Conservation (phyloP, 1,140 invertebrate genomes). For the Anoplophora glabripennis region DNA sequence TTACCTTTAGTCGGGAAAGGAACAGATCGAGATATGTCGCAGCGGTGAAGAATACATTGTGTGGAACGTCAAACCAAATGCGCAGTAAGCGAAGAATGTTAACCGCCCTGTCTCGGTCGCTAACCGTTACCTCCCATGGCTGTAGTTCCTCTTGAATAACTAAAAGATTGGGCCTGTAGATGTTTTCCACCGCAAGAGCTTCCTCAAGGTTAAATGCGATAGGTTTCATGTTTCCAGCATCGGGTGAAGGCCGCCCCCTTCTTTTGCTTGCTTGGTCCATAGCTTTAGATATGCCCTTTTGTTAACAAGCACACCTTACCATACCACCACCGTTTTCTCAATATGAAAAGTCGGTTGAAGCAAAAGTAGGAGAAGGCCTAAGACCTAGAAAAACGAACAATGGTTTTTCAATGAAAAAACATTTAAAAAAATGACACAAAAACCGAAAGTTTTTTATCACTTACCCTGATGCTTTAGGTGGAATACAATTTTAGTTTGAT, state of each 20-base stretch:
- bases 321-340: slow-evolving; percentile 30
- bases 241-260: slow-evolving; percentile 36
- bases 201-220: slow-evolving; percentile 33
- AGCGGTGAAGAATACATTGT: slow-evolving; percentile 28
- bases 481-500: no score
- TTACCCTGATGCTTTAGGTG: no score
- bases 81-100: slow-evolving; percentile 28
- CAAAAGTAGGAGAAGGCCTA: slow-evolving; percentile 41
- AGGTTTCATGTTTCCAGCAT: slow-evolving; percentile 32
- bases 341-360: slow-evolving; percentile 28
- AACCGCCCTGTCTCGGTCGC: slow-evolving; percentile 27
- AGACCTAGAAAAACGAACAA: slow-evolving; percentile 24
- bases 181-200: slow-evolving; percentile 26
- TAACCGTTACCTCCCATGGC: slow-evolving; percentile 31
- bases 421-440: not conserved
- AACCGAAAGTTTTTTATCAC: no score
- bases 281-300: slow-evolving; percentile 13
- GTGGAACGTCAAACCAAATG: slow-evolving; percentile 35
- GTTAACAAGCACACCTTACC: slow-evolving; percentile 21
- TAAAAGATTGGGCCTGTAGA: slow-evolving; percentile 28
- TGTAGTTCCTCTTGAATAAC: slow-evolving; percentile 27
- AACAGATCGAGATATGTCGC: slow-evolving; percentile 33
- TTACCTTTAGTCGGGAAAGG: slow-evolving; percentile 33
- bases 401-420: not conserved
- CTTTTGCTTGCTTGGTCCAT: slow-evolving; percentile 34